A percentile compares a stretch with the other conserved stretches of the same genome.
These are phyloP conservation scores for Thalassophryne amazonica DNA, from an alignment of 2,797 vertebrate genomes.

Conservation along the genomic window DNA sequence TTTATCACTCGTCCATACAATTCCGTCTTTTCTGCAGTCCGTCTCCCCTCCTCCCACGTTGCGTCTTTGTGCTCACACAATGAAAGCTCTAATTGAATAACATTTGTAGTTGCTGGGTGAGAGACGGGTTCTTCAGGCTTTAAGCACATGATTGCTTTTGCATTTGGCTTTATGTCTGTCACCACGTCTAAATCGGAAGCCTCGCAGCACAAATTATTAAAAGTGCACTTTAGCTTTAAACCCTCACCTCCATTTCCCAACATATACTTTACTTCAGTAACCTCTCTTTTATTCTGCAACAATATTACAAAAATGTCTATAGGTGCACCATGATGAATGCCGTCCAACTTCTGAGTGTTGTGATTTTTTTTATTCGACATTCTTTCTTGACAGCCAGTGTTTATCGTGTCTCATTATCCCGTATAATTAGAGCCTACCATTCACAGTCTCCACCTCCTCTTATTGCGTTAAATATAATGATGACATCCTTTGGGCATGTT, in stretches of 20 bases:
- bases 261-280: constrained; percentile 13
- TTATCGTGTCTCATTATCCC: constrained; percentile 35
- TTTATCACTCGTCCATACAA: constrained; percentile 18
- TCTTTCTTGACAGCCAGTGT: constrained; percentile 23
- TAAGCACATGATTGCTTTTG: constrained; percentile 33
- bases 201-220: constrained; percentile 19
- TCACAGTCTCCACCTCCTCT: constrained; percentile 12
- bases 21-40: constrained; percentile 4
- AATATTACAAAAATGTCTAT: constrained; percentile 10
- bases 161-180: constrained; percentile 27
- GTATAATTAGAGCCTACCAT: constrained; percentile 23
- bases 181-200: constrained; percentile 38
- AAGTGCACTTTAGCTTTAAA: constrained; percentile 14
- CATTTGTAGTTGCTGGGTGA: constrained; percentile 25
- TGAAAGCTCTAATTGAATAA: constrained; percentile 62
- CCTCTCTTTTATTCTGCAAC: constrained; percentile 17
- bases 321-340: constrained; percentile 15
- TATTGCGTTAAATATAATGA: constrained; percentile 1
- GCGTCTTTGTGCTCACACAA: constrained; percentile 9
- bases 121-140: constrained; percentile 36
- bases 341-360: constrained; percentile 23
- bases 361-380: constrained; percentile 23
- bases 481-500: not conserved
- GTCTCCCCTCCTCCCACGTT: constrained; percentile 20
- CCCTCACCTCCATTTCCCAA: constrained; percentile 12